Evolutionary conservation across 2,797 vertebrate genomes (phyloP).

Genomic region (Pseudomugil tenellus): DNA sequence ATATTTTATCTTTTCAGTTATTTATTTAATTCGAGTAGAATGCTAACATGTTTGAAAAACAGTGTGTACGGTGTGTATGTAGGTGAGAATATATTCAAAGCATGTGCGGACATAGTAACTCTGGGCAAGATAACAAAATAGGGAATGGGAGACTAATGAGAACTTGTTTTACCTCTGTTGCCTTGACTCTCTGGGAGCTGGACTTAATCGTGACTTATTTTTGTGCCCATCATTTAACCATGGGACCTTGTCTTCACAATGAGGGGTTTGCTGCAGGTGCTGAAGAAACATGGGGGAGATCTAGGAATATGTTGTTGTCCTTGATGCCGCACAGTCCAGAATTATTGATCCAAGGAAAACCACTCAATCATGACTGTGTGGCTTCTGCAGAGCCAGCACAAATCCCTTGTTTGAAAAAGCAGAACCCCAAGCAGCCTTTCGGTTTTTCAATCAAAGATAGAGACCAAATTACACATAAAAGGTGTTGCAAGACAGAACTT

Average conservation of each 20-base stretch:
- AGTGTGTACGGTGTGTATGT: conserved; percentile 21
- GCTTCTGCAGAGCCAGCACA: conserved; percentile 68
- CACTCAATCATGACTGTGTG: conserved; percentile 72
- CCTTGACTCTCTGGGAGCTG: conserved; percentile 51
- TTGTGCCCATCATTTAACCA: conserved; percentile 49
- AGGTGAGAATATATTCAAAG: conserved; percentile 59
- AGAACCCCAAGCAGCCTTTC: conserved; percentile 13
- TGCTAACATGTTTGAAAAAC: conserved; percentile 32
- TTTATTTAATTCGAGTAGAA: conserved; percentile 22
- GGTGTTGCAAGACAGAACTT: background rate
- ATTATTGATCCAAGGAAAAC: conserved; percentile 73
- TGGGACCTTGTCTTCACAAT: conserved; percentile 34
- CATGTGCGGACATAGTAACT: conserved; percentile 53
- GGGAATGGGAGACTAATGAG: conserved; percentile 76
- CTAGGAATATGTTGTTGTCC: conserved; percentile 67
- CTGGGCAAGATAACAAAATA: conserved; percentile 54
- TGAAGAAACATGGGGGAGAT: conserved; percentile 48
- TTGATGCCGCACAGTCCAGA: conserved; percentile 64
- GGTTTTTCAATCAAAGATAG: conserved; percentile 27
- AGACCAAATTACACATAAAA: conserved; percentile 11
- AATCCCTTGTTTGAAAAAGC: conserved; percentile 43
- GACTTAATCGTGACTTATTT: conserved; percentile 67
- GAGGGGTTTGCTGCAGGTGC: conserved; percentile 41
- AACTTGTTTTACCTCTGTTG: conserved; percentile 66
- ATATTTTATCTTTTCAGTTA: background rate